phyloP scores from a whole-genome alignment of 2,888 invertebrate genomes.

The Podabrus alpinus region DNA sequence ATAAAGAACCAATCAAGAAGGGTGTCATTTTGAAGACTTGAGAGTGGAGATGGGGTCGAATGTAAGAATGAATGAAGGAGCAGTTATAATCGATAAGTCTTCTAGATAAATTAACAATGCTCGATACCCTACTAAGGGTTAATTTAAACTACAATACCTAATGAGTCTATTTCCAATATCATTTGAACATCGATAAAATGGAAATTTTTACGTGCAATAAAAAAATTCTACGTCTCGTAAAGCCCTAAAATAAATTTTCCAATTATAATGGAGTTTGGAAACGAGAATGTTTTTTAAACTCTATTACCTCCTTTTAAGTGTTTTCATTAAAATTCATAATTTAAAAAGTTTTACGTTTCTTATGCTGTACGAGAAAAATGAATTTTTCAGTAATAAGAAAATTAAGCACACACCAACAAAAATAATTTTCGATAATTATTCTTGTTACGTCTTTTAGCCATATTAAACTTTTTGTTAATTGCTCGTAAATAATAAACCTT shows the following conservation, averaged over 20 bases:
- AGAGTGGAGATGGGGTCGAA: conserved; percentile 20
- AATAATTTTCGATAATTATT: not conserved
- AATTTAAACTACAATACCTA: not conserved
- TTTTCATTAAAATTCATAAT: conserved; percentile 28
- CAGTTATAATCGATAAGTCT: conserved; percentile 19
- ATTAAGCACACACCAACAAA: not conserved
- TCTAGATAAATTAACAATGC: conserved; percentile 32
- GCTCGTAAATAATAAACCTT: not conserved
- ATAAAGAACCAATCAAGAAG: conserved; percentile 35
- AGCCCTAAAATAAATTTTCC: not conserved
- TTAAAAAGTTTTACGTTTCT: conserved; percentile 6
- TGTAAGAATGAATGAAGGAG: conserved; percentile 19
- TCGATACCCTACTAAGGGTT: conserved; percentile 10
- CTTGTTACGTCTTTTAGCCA: not conserved
- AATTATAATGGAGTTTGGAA: not conserved
- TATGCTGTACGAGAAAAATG: not conserved
- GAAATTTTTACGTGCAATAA: not conserved
- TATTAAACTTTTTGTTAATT: not conserved
- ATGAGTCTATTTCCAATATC: not conserved
- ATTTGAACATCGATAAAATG: not conserved
- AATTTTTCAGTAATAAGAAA: not conserved
- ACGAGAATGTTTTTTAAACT: conserved; percentile 10
- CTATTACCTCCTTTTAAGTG: conserved; percentile 17
- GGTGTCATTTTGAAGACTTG: conserved; percentile 29
- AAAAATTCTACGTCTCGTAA: not conserved